Percentiles rank a stretch among this genome's conserved stretches.
Evolutionary conservation across 2,888 invertebrate genomes (phyloP).

Genomic region (Mythimna impura): DNA sequence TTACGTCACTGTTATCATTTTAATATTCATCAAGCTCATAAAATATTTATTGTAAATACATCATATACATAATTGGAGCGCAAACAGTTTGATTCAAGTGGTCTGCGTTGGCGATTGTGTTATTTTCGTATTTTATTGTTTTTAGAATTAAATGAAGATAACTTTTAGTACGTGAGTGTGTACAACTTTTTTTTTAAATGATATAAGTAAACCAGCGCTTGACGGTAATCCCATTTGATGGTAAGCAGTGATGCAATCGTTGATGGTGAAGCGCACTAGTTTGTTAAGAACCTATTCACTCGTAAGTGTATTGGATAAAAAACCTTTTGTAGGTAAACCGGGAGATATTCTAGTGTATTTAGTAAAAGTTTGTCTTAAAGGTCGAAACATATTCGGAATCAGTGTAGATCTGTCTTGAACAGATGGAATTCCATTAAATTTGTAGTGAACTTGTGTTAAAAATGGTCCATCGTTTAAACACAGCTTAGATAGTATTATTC

Average conservation of each 20-base stretch:
- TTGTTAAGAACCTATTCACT: too few species aligned
- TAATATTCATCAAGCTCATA: conserved; percentile 46
- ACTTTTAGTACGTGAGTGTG: background rate
- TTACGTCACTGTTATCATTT: conserved; percentile 23
- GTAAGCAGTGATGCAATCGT: too few species aligned
- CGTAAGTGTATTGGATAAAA: background rate
- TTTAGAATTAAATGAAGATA: background rate
- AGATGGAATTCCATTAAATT: too few species aligned
- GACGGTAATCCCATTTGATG: too few species aligned
- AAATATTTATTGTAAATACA: conserved; percentile 11
- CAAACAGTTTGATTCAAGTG: conserved; percentile 17
- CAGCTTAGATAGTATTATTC: too few species aligned
- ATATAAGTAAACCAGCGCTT: too few species aligned
- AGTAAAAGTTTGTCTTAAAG: background rate
- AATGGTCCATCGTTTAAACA: too few species aligned
- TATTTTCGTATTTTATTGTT: conserved; percentile 4
- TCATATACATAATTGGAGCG: conserved; percentile 10
- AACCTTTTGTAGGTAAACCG: background rate
- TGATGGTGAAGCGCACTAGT: too few species aligned
- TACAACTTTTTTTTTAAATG: too few species aligned
- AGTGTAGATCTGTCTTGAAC: too few species aligned
- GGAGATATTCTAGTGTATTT: background rate
- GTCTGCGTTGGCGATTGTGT: conserved; percentile 13
- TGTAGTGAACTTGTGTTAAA: too few species aligned
- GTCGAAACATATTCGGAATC: too few species aligned